phyloP scores from a whole-genome alignment of 2,113 vertebrate genomes.

The Grammomys surdaster region DNA sequence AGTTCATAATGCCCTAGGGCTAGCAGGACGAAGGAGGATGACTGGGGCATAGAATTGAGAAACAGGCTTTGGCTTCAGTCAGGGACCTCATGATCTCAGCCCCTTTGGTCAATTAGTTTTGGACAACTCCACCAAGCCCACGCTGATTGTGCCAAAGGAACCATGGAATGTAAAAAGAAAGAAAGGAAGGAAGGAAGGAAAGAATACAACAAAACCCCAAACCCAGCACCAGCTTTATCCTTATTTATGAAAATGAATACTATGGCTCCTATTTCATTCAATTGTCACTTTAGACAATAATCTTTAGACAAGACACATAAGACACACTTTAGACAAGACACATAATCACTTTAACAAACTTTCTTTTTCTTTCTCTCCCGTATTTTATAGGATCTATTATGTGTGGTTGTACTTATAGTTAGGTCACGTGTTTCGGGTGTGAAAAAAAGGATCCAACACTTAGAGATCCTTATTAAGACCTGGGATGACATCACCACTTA shows the following conservation, averaged over 20 bases:
- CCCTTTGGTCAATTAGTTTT: not conserved
- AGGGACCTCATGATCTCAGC: not conserved
- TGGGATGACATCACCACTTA: not conserved
- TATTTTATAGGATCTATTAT: not conserved
- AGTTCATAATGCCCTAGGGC: not conserved
- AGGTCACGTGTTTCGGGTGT: not conserved
- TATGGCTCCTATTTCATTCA: not conserved
- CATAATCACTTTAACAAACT: not conserved
- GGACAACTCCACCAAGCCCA: not conserved
- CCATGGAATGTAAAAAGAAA: not conserved
- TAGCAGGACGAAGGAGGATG: not conserved
- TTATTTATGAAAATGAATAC: not conserved
- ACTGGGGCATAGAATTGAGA: not conserved
- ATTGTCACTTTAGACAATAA: not conserved
- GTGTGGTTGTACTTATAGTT: conserved; percentile 25
- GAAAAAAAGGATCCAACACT: not conserved
- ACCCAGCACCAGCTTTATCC: not conserved
- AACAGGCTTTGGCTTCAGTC: not conserved
- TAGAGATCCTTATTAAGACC: not conserved
- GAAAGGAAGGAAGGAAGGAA: not conserved
- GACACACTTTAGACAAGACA: not conserved
- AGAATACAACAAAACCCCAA: not conserved
- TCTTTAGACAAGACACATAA: no score
- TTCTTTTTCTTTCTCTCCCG: not conserved
- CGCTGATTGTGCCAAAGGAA: not conserved